Conservation (phyloP, 2,797 vertebrate species). For the Odontamblyopus lacepedii region DNA sequence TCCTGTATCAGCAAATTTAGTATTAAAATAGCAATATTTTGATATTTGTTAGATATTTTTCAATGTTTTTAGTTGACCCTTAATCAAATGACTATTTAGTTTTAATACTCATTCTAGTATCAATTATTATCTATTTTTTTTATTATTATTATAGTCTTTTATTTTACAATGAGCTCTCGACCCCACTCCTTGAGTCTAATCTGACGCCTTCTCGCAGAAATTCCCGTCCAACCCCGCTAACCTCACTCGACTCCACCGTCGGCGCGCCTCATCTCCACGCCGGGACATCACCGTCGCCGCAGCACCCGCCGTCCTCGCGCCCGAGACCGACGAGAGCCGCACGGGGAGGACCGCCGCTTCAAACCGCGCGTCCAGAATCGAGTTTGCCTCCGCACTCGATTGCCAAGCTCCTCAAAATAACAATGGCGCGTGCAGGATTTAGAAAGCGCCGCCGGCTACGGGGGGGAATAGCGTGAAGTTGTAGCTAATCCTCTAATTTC, state of each 20-base stretch:
- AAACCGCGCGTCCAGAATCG: slow-evolving; percentile 44
- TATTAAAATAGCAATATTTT: no score
- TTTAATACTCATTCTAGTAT: no score
- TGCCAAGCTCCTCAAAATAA: slow-evolving; percentile 74
- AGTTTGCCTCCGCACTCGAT: slow-evolving; percentile 58
- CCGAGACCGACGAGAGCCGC: background rate
- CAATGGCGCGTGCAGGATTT: slow-evolving; percentile 76
- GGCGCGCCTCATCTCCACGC: background rate
- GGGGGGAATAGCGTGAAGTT: slow-evolving; percentile 67
- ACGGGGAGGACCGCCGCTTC: background rate
- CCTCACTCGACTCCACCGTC: background rate
- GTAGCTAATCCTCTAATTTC: slow-evolving; percentile 79
- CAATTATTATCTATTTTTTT: no score
- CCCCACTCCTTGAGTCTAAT: background rate
- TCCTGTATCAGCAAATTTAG: no score
- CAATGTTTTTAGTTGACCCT: no score
- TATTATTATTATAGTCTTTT: no score
- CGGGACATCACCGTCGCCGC: background rate
- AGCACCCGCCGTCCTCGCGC: background rate
- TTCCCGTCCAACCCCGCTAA: background rate
- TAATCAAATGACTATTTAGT: no score
- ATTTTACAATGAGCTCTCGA: background rate
- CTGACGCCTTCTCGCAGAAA: background rate
- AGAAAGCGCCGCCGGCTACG: slow-evolving; percentile 64
- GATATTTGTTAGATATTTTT: no score